Conservation (phyloP, 1,140 invertebrate species). For the Tigriopus japonicus region DNA sequence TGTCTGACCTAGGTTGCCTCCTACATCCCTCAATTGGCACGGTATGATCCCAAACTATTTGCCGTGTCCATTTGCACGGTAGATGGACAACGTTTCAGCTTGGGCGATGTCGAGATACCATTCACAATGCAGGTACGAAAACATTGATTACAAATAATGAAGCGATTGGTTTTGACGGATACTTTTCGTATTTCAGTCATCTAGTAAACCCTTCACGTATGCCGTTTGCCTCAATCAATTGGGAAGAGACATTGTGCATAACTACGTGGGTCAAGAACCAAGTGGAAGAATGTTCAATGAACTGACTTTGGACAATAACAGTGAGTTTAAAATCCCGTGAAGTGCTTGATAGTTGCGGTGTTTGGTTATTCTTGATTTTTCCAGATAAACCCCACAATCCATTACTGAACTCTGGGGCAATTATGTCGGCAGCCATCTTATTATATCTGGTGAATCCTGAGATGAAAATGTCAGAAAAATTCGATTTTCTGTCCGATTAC, state of each 20-base stretch:
- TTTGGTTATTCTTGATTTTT: conserved; percentile 17
- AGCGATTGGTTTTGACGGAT: background rate
- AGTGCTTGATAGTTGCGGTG: no score
- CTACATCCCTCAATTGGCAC: conserved; percentile 83
- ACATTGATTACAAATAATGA: conserved; percentile 26
- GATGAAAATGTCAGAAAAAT: conserved; percentile 71
- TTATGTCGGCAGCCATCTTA: conserved; percentile 70
- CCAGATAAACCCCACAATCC: conserved; percentile 93
- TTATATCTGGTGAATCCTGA: conserved; percentile 63
- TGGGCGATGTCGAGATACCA: conserved; percentile 76
- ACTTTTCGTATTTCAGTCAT: conserved; percentile 14
- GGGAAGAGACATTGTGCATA: conserved; percentile 72
- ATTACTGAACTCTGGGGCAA: conserved; percentile 93
- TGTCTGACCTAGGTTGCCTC: conserved; percentile 42
- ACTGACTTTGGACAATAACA: conserved; percentile 78
- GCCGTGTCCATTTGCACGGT: conserved; percentile 78
- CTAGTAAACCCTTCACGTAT: conserved; percentile 83
- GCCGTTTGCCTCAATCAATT: conserved; percentile 80
- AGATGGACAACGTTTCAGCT: conserved; percentile 79
- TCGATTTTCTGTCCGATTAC: conserved; percentile 58
- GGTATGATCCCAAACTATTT: conserved; percentile 68
- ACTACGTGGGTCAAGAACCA: conserved; percentile 88
- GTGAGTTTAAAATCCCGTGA: conserved; percentile 42
- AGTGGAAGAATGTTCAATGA: conserved; percentile 93
- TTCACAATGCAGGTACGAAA: conserved; percentile 92